Evolutionary conservation across 2,888 invertebrate genomes (phyloP).

Genomic region (Lissonota sp.): DNA sequence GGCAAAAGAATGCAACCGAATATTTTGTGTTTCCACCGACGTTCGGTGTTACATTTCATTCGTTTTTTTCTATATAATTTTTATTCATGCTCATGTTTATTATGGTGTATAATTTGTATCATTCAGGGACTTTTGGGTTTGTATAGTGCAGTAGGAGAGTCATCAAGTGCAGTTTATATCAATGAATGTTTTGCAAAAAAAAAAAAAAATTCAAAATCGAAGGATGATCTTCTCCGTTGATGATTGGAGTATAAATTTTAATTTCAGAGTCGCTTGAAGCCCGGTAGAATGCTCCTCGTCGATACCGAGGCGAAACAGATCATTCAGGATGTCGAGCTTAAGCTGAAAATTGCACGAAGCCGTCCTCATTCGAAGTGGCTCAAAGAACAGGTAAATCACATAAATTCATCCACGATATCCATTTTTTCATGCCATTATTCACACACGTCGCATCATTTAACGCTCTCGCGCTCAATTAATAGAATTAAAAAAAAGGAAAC

Average conservation of each 20-base stretch:
- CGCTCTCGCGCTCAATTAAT: constrained; percentile 20
- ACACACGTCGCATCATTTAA: constrained; percentile 53
- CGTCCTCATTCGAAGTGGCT: constrained; percentile 97
- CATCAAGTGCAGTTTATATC: constrained; percentile 77
- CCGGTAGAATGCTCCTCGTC: constrained; percentile 98
- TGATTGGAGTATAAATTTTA: constrained; percentile 76
- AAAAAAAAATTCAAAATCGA: constrained; percentile 66
- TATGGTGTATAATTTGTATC: constrained; percentile 77
- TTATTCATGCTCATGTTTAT: constrained; percentile 76
- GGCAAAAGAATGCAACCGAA: constrained; percentile 42
- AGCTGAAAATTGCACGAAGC: constrained; percentile 93
- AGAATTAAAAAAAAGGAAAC: constrained; percentile 5
- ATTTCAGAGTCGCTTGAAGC: constrained; percentile 96
- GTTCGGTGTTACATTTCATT: constrained; percentile 73
- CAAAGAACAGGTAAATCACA: constrained; percentile 90
- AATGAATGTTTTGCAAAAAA: constrained; percentile 25
- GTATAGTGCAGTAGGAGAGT: constrained; percentile 80
- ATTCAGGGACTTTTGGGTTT: constrained; percentile 80
- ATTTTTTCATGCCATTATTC: constrained; percentile 24
- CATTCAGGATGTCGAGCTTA: constrained; percentile 97
- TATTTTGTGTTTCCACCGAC: constrained; percentile 64
- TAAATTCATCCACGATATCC: constrained; percentile 6
- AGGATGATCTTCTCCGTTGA: constrained; percentile 70
- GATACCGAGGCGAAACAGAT: constrained; percentile 96
- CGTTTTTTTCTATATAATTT: constrained; percentile 78